A percentile compares a stretch with the other conserved stretches of the same genome.
Conservation (phyloP, 2,797 vertebrate species). For the Myripristis murdjan region DNA sequence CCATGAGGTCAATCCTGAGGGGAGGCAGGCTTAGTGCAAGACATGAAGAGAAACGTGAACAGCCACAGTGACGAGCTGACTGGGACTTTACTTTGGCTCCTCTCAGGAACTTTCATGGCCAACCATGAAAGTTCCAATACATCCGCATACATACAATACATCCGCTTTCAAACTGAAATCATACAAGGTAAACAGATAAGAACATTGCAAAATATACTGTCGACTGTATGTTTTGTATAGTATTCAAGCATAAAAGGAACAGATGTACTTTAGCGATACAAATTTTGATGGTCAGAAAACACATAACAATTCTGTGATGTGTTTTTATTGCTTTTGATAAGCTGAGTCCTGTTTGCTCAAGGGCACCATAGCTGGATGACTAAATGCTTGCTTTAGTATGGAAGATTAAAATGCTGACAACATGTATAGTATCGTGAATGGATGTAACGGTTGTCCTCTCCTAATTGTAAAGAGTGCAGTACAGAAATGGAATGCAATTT, state of each 20-base stretch:
- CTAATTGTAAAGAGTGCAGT: too few species aligned
- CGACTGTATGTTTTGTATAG: background rate
- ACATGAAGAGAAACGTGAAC: background rate
- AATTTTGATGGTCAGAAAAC: background rate
- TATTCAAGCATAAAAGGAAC: background rate
- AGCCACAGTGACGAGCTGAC: background rate
- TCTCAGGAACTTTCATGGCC: background rate
- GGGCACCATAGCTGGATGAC: background rate
- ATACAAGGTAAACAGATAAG: background rate
- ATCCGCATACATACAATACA: too few species aligned
- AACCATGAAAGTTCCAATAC: too few species aligned
- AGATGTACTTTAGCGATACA: background rate
- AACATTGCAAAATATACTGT: background rate
- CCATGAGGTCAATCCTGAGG: conserved; percentile 48
- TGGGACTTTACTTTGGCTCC: background rate
- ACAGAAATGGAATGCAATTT: too few species aligned
- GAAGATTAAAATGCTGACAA: too few species aligned
- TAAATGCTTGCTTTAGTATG: background rate
- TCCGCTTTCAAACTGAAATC: background rate
- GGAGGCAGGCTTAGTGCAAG: conserved; percentile 27
- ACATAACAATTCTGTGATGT: too few species aligned
- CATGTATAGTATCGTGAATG: too few species aligned
- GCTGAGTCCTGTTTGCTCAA: too few species aligned
- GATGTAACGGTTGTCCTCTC: too few species aligned
- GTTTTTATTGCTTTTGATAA: too few species aligned